phyloP scores from a whole-genome alignment of 2,113 vertebrate genomes.

The Amazona vittata region DNA sequence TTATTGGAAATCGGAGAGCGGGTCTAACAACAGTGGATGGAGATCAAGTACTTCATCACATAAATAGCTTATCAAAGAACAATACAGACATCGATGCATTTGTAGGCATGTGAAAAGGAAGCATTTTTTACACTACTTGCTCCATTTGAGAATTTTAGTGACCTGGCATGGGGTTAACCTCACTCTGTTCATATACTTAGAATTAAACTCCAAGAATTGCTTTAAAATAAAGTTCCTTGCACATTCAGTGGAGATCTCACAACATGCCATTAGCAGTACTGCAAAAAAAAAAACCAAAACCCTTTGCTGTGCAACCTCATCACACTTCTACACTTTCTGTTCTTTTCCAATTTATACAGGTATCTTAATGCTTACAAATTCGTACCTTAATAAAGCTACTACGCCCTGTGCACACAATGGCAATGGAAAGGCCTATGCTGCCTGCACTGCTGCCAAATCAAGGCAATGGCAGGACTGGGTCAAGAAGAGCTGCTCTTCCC shows the following conservation, averaged over 20 bases:
- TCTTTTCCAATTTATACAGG: background rate
- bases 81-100: background rate
- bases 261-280: background rate
- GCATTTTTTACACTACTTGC: background rate
- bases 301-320: background rate
- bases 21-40: background rate
- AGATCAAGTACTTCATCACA: background rate
- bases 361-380: background rate
- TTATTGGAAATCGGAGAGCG: background rate
- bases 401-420: background rate
- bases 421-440: background rate
- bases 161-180: background rate
- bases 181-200: background rate
- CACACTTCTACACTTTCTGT: background rate
- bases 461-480: background rate
- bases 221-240: background rate
- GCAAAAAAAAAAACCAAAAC: background rate
- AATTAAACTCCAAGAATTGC: background rate
- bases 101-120: background rate
- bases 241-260: background rate
- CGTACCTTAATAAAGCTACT: background rate
- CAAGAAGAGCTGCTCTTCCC: background rate
- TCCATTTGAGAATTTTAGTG: background rate
- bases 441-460: background rate
- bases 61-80: background rate